Evolutionary conservation across 2,888 invertebrate genomes (phyloP), one percentile per base, ranked within the genome.

Genomic region (Morpho deidamia): DNA sequence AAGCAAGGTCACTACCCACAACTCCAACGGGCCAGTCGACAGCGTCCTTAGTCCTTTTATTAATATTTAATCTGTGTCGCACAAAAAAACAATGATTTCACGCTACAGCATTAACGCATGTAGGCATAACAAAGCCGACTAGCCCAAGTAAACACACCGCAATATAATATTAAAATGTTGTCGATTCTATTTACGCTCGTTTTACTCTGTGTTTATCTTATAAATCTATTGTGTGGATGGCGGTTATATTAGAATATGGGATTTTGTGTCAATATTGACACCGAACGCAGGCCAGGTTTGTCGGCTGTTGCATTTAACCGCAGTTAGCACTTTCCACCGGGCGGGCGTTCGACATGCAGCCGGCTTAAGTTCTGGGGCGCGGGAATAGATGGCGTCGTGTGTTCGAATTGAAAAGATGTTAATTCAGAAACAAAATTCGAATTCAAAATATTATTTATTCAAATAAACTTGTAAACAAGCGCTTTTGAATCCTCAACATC

Each of bases 181-280:
- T 89, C 87, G 84, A 85, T 83, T 78, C 80, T 88, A 86, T 89
- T 89, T 87, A 82, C 88, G 81, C 81, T 85, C 87, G 83, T 88
- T 87, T 86, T 87, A 87, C 86, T 82, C 80, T 74, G 75, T 88
- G 85, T 89, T 89, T 89, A 87, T 84, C 81, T 87, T 89, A 86
- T 86, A 86, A 87, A 87, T 86, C 88, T 84, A 86, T 88, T 89
- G 88, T 88, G 81, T 84, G 81, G 80, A 71, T 71, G 83, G 83
- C 86, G 86, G 85, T 85, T 84, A 79, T 82, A 86, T 87, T 85
- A 46, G 45, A 38, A 35, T 38, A 85, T 88, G 85, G 87, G 85
- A 80, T 81, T 86, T 81, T 79, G 74, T 78, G 83, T 89, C 76
- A 89, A 89, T 88, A 87, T 89, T 89, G 78, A 84, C 78, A 69